phyloP scores from a whole-genome alignment of 2,113 vertebrate genomes.

The Aspiorhynchus laticeps region DNA sequence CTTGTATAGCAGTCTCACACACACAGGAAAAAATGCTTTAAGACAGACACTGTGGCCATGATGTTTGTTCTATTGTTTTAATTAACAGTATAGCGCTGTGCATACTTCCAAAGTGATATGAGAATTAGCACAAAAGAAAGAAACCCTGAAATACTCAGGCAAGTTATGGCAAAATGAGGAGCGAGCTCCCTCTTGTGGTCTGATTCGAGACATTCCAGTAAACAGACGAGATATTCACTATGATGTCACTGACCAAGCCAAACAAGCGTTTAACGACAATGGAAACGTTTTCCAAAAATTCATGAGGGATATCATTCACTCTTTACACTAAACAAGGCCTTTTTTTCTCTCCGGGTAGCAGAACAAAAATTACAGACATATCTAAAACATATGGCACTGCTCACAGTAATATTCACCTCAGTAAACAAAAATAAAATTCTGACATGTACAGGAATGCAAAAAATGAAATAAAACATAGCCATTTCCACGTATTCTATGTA shows the following conservation, averaged over 20 bases:
- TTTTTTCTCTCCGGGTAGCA: slow-evolving; percentile 57
- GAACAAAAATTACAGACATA: slow-evolving; percentile 49
- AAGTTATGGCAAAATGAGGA: slow-evolving; percentile 62
- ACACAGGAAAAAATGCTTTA: too few species aligned
- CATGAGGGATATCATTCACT: slow-evolving; percentile 41
- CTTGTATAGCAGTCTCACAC: too few species aligned
- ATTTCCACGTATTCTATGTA: slow-evolving; percentile 60
- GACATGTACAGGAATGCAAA: slow-evolving; percentile 77
- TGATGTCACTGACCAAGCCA: neutral
- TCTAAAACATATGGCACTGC: slow-evolving; percentile 76
- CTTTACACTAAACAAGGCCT: slow-evolving; percentile 58
- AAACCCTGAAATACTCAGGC: slow-evolving; percentile 63
- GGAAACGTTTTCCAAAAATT: neutral
- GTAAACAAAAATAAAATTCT: slow-evolving; percentile 67
- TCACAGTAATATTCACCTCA: slow-evolving; percentile 76
- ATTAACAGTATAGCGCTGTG: slow-evolving; percentile 74
- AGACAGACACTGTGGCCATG: slow-evolving; percentile 1
- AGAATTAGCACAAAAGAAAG: slow-evolving; percentile 62
- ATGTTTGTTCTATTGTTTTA: slow-evolving; percentile 42
- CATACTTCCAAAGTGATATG: slow-evolving; percentile 74
- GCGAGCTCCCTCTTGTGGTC: slow-evolving; percentile 70
- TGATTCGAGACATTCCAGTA: slow-evolving; percentile 32
- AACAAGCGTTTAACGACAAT: neutral
- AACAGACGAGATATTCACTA: slow-evolving; percentile 18
- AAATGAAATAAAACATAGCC: slow-evolving; percentile 65